phyloP scores from a whole-genome alignment of 2,113 vertebrate genomes.

The Ahaetulla prasina region DNA sequence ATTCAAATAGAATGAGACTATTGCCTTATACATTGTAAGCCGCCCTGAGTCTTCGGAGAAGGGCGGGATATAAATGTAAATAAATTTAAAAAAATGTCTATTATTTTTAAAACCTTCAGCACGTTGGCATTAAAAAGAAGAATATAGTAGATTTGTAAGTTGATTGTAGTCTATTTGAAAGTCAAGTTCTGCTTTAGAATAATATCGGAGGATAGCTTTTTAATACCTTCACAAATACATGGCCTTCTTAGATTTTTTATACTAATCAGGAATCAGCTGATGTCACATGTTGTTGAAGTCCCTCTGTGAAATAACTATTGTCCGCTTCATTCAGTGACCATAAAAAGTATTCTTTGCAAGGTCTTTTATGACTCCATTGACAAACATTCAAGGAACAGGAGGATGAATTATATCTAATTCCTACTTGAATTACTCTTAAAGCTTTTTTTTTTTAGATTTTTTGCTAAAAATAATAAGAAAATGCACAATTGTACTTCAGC shows the following conservation, averaged over 20 bases:
- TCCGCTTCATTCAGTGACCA: background rate
- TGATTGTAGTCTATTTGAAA: background rate
- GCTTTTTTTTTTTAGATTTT: background rate
- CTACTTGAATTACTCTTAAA: background rate
- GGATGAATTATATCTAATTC: background rate
- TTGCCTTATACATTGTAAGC: too few relatives aligned
- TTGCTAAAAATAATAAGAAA: background rate
- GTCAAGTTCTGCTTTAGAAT: background rate
- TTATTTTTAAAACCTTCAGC: background rate
- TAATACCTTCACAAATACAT: background rate
- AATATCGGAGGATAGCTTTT: background rate
- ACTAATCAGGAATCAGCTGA: background rate
- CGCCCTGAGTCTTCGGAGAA: too few relatives aligned
- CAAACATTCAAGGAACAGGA: background rate
- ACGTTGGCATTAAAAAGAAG: constrained; percentile 1
- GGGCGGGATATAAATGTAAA: too few relatives aligned
- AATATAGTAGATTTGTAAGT: background rate
- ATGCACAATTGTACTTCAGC: background rate
- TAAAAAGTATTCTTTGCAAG: background rate
- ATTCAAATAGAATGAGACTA: too few relatives aligned
- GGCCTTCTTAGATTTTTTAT: background rate
- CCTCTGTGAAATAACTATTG: background rate
- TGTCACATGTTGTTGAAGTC: background rate
- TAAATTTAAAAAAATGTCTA: too few relatives aligned
- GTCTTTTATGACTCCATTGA: background rate